A percentile compares a stretch with the other conserved stretches of the same genome.
Evolutionary conservation across 2,888 invertebrate genomes (phyloP).

Genomic region (Coleophora deauratella): DNA sequence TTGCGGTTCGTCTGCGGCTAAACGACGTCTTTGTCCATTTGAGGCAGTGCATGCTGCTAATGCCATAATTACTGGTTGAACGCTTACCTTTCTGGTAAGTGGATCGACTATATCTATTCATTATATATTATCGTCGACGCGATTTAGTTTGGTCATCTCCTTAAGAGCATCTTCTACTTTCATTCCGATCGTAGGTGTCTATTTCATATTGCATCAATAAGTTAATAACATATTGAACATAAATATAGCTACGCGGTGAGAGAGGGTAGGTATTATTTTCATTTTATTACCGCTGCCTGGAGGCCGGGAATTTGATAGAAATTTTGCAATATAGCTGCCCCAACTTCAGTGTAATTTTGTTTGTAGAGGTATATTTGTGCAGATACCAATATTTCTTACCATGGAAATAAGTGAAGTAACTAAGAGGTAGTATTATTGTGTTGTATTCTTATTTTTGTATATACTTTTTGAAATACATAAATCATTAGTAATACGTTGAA

Average conservation of each 20-base stretch:
- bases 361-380: no score
- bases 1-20: conserved; percentile 25
- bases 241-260: conserved; percentile 42
- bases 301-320: conserved; percentile 58
- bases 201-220: conserved; percentile 35
- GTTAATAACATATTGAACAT: conserved; percentile 49
- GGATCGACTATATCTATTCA: conserved; percentile 38
- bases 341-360: conserved; percentile 48
- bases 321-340: conserved; percentile 55
- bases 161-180: no score
- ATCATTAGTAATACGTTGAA: no score
- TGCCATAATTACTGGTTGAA: conserved; percentile 42
- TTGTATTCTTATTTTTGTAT: no score
- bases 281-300: conserved; percentile 54
- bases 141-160: no score
- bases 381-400: no score
- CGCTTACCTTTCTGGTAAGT: conserved; percentile 34
- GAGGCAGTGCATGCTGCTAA: conserved; percentile 42
- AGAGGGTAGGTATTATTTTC: conserved; percentile 54
- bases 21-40: conserved; percentile 50
- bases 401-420: no score
- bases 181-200: no score
- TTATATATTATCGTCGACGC: conserved; percentile 11
- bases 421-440: no score
- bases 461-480: no score